Conservation (phyloP, 2,113 vertebrate species). For the Lichenostomus cassidix region DNA sequence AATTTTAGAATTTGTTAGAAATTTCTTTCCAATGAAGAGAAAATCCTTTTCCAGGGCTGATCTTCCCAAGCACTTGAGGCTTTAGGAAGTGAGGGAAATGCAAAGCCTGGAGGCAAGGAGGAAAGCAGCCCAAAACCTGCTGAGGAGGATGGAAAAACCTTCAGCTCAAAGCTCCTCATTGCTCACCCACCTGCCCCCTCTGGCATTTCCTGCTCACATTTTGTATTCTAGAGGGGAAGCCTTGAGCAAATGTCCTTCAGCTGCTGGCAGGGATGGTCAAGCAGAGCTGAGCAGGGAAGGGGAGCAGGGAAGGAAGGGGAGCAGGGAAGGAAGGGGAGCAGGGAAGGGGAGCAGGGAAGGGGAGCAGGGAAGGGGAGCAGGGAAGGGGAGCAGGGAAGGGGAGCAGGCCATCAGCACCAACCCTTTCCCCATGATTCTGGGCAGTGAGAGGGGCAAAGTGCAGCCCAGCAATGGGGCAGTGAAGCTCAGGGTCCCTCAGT, state of each 20-base stretch:
- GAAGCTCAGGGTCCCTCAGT: background rate
- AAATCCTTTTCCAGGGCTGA: background rate
- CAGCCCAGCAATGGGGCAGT: background rate
- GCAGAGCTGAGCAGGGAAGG: background rate
- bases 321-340: too few relatives aligned
- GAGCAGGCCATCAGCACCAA: background rate
- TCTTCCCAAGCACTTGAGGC: background rate
- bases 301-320: background rate
- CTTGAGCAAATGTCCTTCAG: background rate
- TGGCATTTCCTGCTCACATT: background rate
- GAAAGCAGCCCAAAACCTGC: background rate
- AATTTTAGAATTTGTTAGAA: too few relatives aligned
- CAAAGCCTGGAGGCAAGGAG: background rate
- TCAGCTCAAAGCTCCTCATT: background rate
- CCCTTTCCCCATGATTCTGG: background rate
- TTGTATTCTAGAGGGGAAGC: background rate
- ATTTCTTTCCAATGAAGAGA: background rate
- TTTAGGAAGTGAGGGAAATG: background rate
- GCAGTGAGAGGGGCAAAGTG: accelerated
- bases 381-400: background rate
- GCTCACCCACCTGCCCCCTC: background rate
- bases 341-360: too few relatives aligned
- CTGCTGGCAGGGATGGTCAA: background rate
- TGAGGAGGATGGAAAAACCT: background rate
- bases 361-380: too few relatives aligned